Evolutionary conservation across 2,797 vertebrate genomes (phyloP), one percentile per base, ranked within the genome.

Genomic region (Enteromius mattozi): DNA sequence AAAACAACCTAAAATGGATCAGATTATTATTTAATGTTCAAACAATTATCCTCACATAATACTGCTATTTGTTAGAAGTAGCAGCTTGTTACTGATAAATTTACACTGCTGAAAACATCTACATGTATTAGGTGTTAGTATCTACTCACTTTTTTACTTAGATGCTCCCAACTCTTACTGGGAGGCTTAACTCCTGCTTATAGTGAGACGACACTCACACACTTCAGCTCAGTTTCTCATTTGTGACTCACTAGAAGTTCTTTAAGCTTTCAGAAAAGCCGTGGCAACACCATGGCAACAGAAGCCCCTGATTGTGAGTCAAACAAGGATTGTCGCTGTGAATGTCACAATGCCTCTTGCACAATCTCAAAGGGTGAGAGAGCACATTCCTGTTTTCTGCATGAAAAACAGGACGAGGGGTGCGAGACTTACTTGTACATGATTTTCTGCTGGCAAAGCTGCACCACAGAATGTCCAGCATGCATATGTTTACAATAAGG

Each of bases 201-300:
- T 59, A 37, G 37, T 37, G 24, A 37, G 13, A 14, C 0, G 12
- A 66, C 17, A 63, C 37, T 3, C n/a, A 51, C 47, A 30, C n/a
- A 69, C 40, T 78, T 71, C 47, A 21, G 21, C 14, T 61, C 21
- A 71, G 30, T 63, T 79, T 79, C 76, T 56, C 4, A 45, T 79
- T 70, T 71, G 27, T 78, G 65, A 61, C 37, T 63, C 21, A 66
- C 33, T 65, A 37, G 70, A 82, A 49, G 66, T 71, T 78, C 6
- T 66, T 40, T 14, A 19, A 33, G 14, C 7, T 70, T 54, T 19
- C 9, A 81, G 71, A 33, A 71, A 66, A 79, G 61, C 40, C 3
- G 78, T 68, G 86, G 68, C 68, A 76, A 83, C n/a, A 84, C 86
- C 45, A 87, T 87, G 82, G 79, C 85, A 86, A 89, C 86, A 80